Base-by-base conservation (phyloP, 1,140 invertebrate genomes). In the Diabrotica undecimpunctata region DNA sequence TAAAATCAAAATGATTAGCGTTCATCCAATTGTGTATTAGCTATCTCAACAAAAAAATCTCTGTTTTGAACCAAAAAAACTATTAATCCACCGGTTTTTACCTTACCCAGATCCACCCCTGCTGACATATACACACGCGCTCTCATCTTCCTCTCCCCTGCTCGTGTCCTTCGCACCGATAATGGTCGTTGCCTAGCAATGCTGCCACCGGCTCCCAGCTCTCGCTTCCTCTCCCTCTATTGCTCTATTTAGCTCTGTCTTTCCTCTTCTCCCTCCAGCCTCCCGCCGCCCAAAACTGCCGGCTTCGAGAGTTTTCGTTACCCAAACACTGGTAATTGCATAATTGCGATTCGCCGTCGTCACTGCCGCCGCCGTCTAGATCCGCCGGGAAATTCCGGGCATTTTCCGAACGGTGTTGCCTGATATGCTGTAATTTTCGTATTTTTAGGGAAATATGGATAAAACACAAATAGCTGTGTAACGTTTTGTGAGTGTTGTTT, bases 261-360 rank as follows among this genome's bases (percentile, higher is more conserved):
- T 35, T 37, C 25, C 8, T 14, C 53, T 13, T 12, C 12, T 13
- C 53, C 12, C 54, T 11, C 9, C 13, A 6, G 2, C 13, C 6
- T 14, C 10, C 9, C 59, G 25, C 7, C 59, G 41, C 35, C 59
- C 36, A 36, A 38, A 46, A 46, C 41, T 46, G 41, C 11, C 25
- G n/a, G 25, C 46, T 12, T 63, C 61, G 61, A 62, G 62, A 59
- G 61, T 67, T 67, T 67, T 64, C 62, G 66, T 64, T 67, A 63
- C 61, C 61, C 56, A 67, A 67, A 64, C 66, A 63, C 50, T 62
- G 60, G 66, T 67, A 67, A 67, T 67, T 67, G 61, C 66, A 67
- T 67, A 67, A 67, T 64, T 67, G 61, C 51, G 61, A 41, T 38
- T 54, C 56, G 37, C 60, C 65, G 60, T 54, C 59, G 46, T 65